Evolutionary conservation across 2,113 vertebrate genomes (phyloP).

Genomic region (Pholis gunnellus): DNA sequence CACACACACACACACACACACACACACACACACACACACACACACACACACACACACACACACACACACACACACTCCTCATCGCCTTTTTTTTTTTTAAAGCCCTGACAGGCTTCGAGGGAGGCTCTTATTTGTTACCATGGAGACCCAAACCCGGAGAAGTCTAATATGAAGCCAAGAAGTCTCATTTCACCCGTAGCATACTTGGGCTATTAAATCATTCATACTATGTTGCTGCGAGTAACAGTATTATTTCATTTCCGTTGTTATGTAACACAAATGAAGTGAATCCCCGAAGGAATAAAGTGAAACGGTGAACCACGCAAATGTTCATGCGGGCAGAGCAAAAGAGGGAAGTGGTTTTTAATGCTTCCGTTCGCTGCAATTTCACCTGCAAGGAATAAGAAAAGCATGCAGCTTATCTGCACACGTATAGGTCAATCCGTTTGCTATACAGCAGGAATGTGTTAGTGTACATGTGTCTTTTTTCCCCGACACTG

Average conservation of each 20-base stretch:
- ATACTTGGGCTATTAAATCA: slow-evolving; percentile 72
- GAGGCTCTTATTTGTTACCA: slow-evolving; percentile 78
- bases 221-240: slow-evolving; percentile 64
- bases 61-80: slow-evolving; percentile 34
- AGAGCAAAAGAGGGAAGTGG: neutral
- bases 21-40: slow-evolving; percentile 48
- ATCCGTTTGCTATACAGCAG: neutral
- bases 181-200: slow-evolving; percentile 65
- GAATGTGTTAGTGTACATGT: neutral
- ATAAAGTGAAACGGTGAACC: slow-evolving; percentile 23
- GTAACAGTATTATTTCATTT: slow-evolving; percentile 65
- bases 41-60: slow-evolving; percentile 45
- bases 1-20: slow-evolving; percentile 38
- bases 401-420: slow-evolving; percentile 7
- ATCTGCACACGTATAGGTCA: slow-evolving; percentile 1
- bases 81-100: slow-evolving; percentile 41
- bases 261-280: slow-evolving; percentile 67
- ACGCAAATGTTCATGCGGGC: neutral
- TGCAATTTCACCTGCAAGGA: slow-evolving; percentile 6
- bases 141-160: slow-evolving; percentile 78
- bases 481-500: neutral
- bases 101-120: slow-evolving; percentile 64
- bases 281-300: slow-evolving; percentile 37
- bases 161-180: slow-evolving; percentile 65
- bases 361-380: neutral